These are phyloP conservation scores for Macrosteles quadrilineatus DNA, from an alignment of 1,140 invertebrate genomes.

Conservation along the genomic window DNA sequence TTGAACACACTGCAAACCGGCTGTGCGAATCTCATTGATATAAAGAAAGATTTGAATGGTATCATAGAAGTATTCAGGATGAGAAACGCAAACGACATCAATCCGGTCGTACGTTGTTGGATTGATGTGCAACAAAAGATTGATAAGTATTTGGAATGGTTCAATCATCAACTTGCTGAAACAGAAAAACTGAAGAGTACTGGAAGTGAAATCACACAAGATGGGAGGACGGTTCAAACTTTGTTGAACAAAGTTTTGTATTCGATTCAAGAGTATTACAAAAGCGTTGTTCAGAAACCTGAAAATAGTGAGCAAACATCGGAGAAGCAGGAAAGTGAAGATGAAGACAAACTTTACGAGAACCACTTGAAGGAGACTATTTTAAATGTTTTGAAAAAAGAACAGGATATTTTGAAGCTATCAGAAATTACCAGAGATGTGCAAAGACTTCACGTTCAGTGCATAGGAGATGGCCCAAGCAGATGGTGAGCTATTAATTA, in stretches of 20 bases:
- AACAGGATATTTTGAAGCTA: constrained; percentile 59
- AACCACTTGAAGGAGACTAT: constrained; percentile 65
- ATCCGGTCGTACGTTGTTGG: constrained; percentile 31
- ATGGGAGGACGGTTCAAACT: constrained; percentile 36
- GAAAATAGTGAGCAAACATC: background rate
- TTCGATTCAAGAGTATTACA: constrained; percentile 68
- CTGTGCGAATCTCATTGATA: constrained; percentile 21
- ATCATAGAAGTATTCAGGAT: constrained; percentile 30
- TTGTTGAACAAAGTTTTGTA: constrained; percentile 56
- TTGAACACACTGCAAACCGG: constrained; percentile 5
- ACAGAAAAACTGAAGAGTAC: background rate
- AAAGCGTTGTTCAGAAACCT: constrained; percentile 53
- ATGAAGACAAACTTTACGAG: constrained; percentile 48
- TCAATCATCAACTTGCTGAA: background rate
- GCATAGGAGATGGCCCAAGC: no score
- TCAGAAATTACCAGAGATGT: constrained; percentile 48
- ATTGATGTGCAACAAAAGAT: constrained; percentile 24
- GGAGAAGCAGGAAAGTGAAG: constrained; percentile 44
- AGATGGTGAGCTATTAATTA: no score
- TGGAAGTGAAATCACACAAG: background rate
- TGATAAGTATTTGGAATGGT: background rate
- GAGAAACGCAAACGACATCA: constrained; percentile 18
- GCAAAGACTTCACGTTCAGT: no score
- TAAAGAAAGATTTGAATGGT: background rate
- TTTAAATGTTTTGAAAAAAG: constrained; percentile 58